Evolutionary conservation across 1,140 invertebrate species (phyloP), one percentile per base, ranked within the genome.

Genomic region (Arctopsyche grandis): DNA sequence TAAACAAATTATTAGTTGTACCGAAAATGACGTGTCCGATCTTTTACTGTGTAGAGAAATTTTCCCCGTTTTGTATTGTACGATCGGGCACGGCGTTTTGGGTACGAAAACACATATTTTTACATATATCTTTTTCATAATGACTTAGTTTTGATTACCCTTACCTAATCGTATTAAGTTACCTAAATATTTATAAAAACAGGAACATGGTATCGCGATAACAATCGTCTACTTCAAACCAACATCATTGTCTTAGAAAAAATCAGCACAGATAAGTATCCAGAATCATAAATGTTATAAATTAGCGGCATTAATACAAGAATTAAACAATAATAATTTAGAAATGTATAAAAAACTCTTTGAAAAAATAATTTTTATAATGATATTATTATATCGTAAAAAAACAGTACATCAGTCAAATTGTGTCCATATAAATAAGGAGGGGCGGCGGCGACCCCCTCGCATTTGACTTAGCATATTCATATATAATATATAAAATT

Each of bases 121-220:
- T 77, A 77, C 75, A 81, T 79, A 82, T 79, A 81, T 78, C 69
- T 80, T 82, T 80, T 81, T 82, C 66, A 70, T 78, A 81, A 82
- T 82, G 81, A 82, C 81, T 82, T 82, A 82, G 81, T 80, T 82
- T 82, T 80, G 79, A 79, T 77, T 80, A 82, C 48, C 69, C 81
- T 82, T 82, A 82, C 58, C 79, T 80, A 82, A 79, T 82, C 79
- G 77, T 80, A 82, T 80, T 80, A 80, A 82, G 79, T 80, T 80
- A 80, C 75, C 74, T 63, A 63, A 78, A 79, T 58, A 78, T 71
- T 80, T 80, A 80, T 69, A 77, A 75, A 82, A 76, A 82, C 79
- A 82, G 81, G 81, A 82, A 82, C 81, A 80, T 82, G 76, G 79
- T 80, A 82, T 79, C 79, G 70, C 77, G 77, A 80, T 74, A 80